Evolutionary conservation across 2,113 vertebrate species (phyloP), one percentile per base, ranked within the genome.

Genomic region (Oenanthe oenanthe): DNA sequence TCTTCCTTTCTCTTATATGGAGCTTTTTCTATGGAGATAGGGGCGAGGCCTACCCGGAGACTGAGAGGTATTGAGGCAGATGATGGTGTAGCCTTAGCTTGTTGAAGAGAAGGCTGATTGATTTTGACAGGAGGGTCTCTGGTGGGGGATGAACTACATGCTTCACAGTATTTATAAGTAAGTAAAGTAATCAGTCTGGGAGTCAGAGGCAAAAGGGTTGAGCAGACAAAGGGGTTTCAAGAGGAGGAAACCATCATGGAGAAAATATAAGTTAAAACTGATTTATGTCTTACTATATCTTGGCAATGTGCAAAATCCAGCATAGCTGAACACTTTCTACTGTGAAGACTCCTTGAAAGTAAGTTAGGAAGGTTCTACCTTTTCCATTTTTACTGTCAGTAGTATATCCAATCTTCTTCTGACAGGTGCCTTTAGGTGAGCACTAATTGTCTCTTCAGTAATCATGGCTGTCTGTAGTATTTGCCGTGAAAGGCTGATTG

Each of bases 141-240:
- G 40, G 20, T 17, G 63, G 13, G 40, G 32, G 15, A 7, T 81
- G 29, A 62, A 25, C 25, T 54, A 42, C 45, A 11, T 71, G 28
- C 24, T 67, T 88, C 26, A 48, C 5, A 15, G 2, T 38, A 32
- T 54, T 91, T 57, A 84, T 58, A 63, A 22, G 14, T 58, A 62
- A 19, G 12, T 61, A 29, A 76, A 38, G 22, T 29, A 53, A 31
- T 61, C 0, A 0, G 0, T 54, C 13, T 85, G 22, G 7, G 29
- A 73, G n/a, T 13, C 88, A 62, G 11, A 73, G 25, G 31, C 19
- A 25, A 14, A 38, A 50, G 26, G 4, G 7, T 70, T 87, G 22
- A 57, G 28, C 28, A 79, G 53, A 54, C 31, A 68, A 75, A 17
- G 11, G 6, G 17, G 3, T 45, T 84, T 21, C 20, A 50, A n/a